These are phyloP conservation scores for Dendrolimus pini DNA, from an alignment of 2,888 invertebrate species.

Conservation along the genomic window DNA sequence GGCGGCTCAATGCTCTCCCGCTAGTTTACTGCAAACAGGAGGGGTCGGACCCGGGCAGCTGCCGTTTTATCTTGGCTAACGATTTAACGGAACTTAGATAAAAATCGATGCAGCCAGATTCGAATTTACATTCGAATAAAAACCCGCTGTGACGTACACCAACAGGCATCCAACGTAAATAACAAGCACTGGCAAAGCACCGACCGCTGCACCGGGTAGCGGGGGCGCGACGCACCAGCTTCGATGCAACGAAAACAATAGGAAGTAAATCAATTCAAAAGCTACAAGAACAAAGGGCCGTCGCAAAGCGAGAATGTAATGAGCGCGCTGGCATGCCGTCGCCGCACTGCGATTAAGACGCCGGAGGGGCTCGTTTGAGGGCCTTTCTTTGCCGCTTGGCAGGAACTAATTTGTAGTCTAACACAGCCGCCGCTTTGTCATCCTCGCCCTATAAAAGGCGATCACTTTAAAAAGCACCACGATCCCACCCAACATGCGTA, in stretches of 20 bases:
- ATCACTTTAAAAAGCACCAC: constrained; percentile 25
- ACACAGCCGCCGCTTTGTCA: constrained; percentile 18
- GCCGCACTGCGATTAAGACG: constrained; percentile 45
- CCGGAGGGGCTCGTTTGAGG: constrained; percentile 41
- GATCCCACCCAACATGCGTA: constrained; percentile 43
- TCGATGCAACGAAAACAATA: constrained; percentile 43
- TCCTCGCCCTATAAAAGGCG: constrained; percentile 41
- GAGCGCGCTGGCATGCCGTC: constrained; percentile 27
- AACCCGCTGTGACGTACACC: constrained; percentile 22
- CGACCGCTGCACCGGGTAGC: background rate
- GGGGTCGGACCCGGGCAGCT: constrained; percentile 48
- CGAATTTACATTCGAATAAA: constrained; percentile 49
- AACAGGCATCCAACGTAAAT: constrained; percentile 34
- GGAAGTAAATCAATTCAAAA: constrained; percentile 60
- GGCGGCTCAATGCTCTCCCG: constrained; percentile 34
- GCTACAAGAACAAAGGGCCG: constrained; percentile 45
- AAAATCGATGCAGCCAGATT: constrained; percentile 21
- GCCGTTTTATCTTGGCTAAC: constrained; percentile 53
- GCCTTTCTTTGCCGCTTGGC: constrained; percentile 35
- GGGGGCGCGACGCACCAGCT: constrained; percentile 12
- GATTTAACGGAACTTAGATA: constrained; percentile 22
- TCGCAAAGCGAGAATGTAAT: constrained; percentile 34
- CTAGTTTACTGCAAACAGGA: constrained; percentile 46
- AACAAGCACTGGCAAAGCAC: constrained; percentile 22
- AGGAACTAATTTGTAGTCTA: constrained; percentile 57